Evolutionary conservation across 2,888 invertebrate species (phyloP).

Genomic region (Tinea semifulvella): DNA sequence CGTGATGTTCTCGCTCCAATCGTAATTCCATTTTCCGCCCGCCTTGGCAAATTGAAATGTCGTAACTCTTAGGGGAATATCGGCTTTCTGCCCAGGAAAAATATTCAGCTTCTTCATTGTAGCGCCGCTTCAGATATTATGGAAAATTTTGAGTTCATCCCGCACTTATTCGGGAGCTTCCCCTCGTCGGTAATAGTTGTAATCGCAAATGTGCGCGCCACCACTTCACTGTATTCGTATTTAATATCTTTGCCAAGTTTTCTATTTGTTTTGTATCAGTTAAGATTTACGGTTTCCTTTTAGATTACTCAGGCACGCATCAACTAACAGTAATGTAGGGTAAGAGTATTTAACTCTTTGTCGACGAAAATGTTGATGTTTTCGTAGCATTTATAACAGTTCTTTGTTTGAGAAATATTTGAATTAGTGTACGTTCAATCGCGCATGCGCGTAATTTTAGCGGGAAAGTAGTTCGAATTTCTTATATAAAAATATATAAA

Average conservation of each 20-base stretch:
- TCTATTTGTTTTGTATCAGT: slow-evolving; percentile 4
- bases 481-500: too few species aligned
- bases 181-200: slow-evolving; percentile 32
- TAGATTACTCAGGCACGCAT: too few species aligned
- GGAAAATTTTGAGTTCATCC: slow-evolving; percentile 62
- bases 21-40: slow-evolving; percentile 69
- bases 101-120: slow-evolving; percentile 63
- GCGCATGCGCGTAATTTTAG: too few species aligned
- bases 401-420: too few species aligned
- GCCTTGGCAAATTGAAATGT: slow-evolving; percentile 70
- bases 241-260: slow-evolving; percentile 4
- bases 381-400: too few species aligned
- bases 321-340: too few species aligned
- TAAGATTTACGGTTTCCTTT: not conserved
- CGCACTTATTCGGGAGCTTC: slow-evolving; percentile 19
- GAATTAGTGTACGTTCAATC: too few species aligned
- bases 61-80: slow-evolving; percentile 68
- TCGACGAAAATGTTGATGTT: too few species aligned
- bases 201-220: slow-evolving; percentile 48
- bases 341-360: too few species aligned
- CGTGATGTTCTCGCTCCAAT: slow-evolving; percentile 60
- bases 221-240: slow-evolving; percentile 7
- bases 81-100: slow-evolving; percentile 66
- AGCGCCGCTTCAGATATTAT: slow-evolving; percentile 58
- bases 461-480: too few species aligned